Evolutionary conservation across 2,888 invertebrate species (phyloP).

Genomic region (Yponomeuta evonymella): DNA sequence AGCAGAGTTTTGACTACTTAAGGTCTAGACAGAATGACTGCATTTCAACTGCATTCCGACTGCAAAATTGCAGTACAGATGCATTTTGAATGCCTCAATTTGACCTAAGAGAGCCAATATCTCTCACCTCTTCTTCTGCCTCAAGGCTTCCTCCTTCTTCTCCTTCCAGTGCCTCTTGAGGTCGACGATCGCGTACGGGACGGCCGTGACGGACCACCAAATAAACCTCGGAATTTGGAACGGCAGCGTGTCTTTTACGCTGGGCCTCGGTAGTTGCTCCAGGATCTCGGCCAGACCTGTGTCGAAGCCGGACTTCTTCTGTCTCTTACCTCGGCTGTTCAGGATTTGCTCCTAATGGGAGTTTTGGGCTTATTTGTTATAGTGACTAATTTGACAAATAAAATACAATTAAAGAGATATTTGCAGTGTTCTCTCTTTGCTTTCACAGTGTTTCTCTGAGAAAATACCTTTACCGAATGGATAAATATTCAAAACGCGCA

Average conservation of each 20-base stretch:
- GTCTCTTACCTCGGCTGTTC: constrained; percentile 79
- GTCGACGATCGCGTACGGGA: constrained; percentile 67
- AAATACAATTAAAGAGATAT: no score
- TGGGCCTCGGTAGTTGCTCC: constrained; percentile 82
- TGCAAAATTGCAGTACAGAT: no score
- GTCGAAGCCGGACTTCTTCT: constrained; percentile 79
- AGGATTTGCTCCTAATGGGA: constrained; percentile 80
- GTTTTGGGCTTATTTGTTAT: neutral
- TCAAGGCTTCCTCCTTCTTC: constrained; percentile 73
- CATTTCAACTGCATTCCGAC: no score
- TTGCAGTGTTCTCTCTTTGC: neutral
- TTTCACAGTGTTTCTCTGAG: neutral
- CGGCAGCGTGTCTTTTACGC: constrained; percentile 85
- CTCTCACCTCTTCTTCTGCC: constrained; percentile 77
- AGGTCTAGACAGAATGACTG: no score
- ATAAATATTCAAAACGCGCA: neutral
- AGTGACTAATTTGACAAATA: no score
- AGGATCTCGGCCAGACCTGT: constrained; percentile 79
- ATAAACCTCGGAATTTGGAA: constrained; percentile 86
- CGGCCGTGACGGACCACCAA: constrained; percentile 76
- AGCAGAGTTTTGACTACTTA: no score
- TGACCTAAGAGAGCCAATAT: neutral
- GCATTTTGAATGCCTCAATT: no score
- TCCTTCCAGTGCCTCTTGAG: constrained; percentile 54
- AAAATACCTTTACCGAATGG: neutral